Evolutionary conservation across 2,113 vertebrate genomes (phyloP).

Genomic region (Alligator sinensis): DNA sequence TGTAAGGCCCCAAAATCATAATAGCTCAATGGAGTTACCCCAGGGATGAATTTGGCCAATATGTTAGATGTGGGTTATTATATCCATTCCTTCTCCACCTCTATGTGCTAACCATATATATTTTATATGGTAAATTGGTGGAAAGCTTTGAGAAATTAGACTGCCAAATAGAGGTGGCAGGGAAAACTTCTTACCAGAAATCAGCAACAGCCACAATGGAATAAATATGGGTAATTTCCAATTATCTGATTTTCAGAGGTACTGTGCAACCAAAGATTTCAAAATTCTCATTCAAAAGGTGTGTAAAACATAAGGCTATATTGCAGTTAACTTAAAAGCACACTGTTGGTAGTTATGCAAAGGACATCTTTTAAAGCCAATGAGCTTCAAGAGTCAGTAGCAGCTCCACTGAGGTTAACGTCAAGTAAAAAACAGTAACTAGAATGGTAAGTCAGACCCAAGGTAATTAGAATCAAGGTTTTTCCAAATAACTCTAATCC

Average conservation of each 20-base stretch:
- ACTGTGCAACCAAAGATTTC: background rate
- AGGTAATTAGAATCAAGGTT: slow-evolving; percentile 26
- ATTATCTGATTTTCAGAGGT: background rate
- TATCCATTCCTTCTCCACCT: slow-evolving; percentile 30
- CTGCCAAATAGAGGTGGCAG: background rate
- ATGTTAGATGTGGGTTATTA: slow-evolving; percentile 56
- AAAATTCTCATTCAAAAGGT: background rate
- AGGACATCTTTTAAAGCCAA: slow-evolving; percentile 6
- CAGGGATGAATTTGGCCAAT: slow-evolving; percentile 31
- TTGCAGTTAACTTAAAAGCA: slow-evolving; percentile 1
- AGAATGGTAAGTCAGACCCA: background rate
- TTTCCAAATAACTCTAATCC: background rate
- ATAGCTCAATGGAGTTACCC: rapidly evolving
- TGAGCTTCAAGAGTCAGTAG: background rate
- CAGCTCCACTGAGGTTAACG: background rate
- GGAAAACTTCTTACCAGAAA: slow-evolving; percentile 33
- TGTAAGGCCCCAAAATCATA: slow-evolving; percentile 66
- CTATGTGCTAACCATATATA: background rate
- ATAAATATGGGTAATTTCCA: slow-evolving; percentile 24
- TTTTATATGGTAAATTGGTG: slow-evolving; percentile 24
- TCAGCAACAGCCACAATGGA: background rate
- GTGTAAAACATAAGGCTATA: slow-evolving; percentile 30
- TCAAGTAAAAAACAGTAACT: slow-evolving; percentile 38
- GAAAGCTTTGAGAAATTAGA: slow-evolving; percentile 40
- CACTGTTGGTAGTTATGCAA: slow-evolving; percentile 10